A percentile compares a stretch with the other conserved stretches of the same genome.
Conservation (phyloP, 2,113 vertebrate species). For the mouse (Mus musculus) region GRCm39 chr9:106564001-106564500, state of each 20-base stretch:
- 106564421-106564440: background rate
- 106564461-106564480: slow-evolving; percentile 42
- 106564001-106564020: background rate
- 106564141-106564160: background rate
- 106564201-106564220: background rate
- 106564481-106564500: background rate
- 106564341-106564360: background rate
- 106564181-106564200: background rate
- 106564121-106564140: background rate
- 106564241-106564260: background rate
- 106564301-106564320: background rate
- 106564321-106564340: background rate
- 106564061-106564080: background rate
- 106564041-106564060: background rate
- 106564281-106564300: background rate
- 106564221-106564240: background rate
- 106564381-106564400: slow-evolving; percentile 26
- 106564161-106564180: background rate
- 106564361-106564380: background rate
- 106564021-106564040: background rate
- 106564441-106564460: background rate
- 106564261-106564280: background rate
- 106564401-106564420: background rate
- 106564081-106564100: background rate
- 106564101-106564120: background rate